Evolutionary conservation across 2,888 invertebrate genomes (phyloP).

Genomic region (Diploptera punctata): DNA sequence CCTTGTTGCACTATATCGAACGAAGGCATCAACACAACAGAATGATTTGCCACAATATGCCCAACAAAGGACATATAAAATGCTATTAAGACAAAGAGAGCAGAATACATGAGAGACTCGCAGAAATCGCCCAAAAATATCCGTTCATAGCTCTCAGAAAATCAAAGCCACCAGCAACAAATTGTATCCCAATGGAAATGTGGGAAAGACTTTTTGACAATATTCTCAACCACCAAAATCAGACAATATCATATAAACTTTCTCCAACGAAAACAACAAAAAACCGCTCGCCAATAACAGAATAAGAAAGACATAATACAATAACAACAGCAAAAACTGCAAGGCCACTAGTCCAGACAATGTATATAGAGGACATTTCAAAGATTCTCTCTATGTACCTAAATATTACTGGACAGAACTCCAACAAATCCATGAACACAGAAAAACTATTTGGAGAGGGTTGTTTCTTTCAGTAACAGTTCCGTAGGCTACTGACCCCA

Average conservation of each 20-base stretch:
- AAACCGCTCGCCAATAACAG: not conserved
- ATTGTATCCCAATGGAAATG: not conserved
- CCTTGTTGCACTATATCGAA: too few relatives aligned
- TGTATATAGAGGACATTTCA: not conserved
- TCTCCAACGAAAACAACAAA: not conserved
- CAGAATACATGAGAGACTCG: too few relatives aligned
- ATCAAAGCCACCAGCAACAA: not conserved
- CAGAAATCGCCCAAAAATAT: too few relatives aligned
- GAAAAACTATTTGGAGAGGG: too few relatives aligned
- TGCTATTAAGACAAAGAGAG: too few relatives aligned
- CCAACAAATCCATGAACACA: conserved; percentile 1
- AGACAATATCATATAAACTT: not conserved
- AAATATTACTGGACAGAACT: not conserved
- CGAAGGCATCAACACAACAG: too few relatives aligned
- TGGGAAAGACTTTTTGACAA: not conserved
- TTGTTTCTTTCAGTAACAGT: too few relatives aligned
- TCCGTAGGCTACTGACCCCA: too few relatives aligned
- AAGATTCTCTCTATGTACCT: not conserved
- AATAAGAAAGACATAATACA: not conserved
- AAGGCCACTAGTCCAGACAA: not conserved
- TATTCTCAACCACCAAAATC: not conserved
- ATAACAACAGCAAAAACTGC: not conserved
- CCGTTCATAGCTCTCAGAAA: too few relatives aligned
- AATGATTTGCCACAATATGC: too few relatives aligned
- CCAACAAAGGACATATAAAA: too few relatives aligned